Percentiles rank a stretch among this genome's conserved stretches.
Conservation (phyloP, 2,797 vertebrate species). For the Pempheris klunzingeri region DNA sequence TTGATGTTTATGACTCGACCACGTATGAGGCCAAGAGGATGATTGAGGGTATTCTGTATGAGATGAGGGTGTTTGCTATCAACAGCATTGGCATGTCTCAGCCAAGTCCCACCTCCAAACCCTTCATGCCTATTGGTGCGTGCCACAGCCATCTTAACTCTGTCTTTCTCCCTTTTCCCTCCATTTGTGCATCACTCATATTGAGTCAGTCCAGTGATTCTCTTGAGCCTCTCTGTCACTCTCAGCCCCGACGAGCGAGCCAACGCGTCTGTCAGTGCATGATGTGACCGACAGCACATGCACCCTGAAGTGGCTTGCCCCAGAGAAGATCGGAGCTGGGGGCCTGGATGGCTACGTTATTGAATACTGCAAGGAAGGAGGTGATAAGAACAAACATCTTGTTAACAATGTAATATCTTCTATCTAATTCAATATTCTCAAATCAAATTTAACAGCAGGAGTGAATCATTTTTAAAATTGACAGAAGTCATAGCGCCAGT, state of each 20-base stretch:
- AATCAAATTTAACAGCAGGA: background rate
- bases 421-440: background rate
- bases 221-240: slow-evolving; percentile 39
- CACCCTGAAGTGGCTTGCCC: slow-evolving; percentile 91
- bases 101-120: slow-evolving; percentile 90
- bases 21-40: slow-evolving; percentile 92
- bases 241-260: slow-evolving; percentile 90
- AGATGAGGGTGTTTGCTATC: slow-evolving; percentile 93
- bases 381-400: slow-evolving; percentile 74
- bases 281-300: slow-evolving; percentile 91
- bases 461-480: background rate
- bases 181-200: slow-evolving; percentile 4
- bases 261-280: slow-evolving; percentile 87
- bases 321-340: slow-evolving; percentile 90
- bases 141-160: background rate
- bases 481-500: background rate
- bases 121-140: slow-evolving; percentile 96
- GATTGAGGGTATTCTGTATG: slow-evolving; percentile 93
- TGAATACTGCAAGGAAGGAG: slow-evolving; percentile 93
- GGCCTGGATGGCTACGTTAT: slow-evolving; percentile 93
- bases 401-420: background rate
- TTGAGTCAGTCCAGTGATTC: slow-evolving; percentile 3
- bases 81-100: slow-evolving; percentile 91
- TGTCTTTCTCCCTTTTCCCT: slow-evolving; percentile 20
- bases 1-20: slow-evolving; percentile 86